These are phyloP conservation scores for Tanytarsus gracilentus DNA, from an alignment of 2,888 invertebrate species.

Conservation along the genomic window DNA sequence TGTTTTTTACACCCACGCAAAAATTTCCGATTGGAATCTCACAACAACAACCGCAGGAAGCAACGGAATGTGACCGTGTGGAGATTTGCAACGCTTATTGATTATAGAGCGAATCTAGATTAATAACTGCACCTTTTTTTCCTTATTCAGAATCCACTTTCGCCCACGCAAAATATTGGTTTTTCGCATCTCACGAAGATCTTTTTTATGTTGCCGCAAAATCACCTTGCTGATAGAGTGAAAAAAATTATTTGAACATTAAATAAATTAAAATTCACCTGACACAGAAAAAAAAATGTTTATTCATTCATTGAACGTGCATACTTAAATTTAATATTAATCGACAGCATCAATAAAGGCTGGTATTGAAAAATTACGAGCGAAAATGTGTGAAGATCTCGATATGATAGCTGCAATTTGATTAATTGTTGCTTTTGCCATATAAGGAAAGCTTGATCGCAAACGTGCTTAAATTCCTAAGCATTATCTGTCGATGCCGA, in stretches of 20 bases:
- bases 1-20: not conserved
- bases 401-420: not conserved
- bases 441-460: constrained; percentile 16
- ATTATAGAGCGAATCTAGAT: no score
- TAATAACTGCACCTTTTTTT: not conserved
- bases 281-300: not conserved
- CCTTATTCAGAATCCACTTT: not conserved
- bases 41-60: not conserved
- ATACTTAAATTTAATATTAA: no score
- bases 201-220: constrained; percentile 1
- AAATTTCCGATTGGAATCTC: not conserved
- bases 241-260: not conserved
- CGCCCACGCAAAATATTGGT: not conserved
- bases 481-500: no score
- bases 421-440: constrained; percentile 14
- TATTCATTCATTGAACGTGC: no score
- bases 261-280: constrained; percentile 9
- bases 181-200: not conserved
- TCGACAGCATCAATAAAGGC: not conserved
- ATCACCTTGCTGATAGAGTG: not conserved
- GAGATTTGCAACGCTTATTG: no score
- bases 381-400: not conserved
- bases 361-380: not conserved
- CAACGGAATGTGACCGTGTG: no score
- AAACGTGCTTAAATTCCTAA: not conserved